Evolutionary conservation across 2,888 invertebrate genomes (phyloP), one percentile per base, ranked within the genome.

Genomic region (Drosophila paramelanica): DNA sequence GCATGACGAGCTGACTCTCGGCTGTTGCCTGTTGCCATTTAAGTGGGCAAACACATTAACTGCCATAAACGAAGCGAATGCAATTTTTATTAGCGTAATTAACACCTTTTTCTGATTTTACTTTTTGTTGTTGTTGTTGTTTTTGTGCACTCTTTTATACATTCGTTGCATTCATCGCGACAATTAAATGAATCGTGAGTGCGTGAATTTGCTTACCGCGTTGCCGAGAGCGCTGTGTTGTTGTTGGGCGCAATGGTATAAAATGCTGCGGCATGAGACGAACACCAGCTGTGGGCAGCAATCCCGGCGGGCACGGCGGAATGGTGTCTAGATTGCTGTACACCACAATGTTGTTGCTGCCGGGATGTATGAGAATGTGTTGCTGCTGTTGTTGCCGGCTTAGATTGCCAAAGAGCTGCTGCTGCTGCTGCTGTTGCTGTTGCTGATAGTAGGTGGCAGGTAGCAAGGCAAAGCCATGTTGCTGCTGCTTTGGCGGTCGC

Each of bases 221-320:
- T 78, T 86, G 91, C 64, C 91, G 75, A 23, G 91, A 83, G 42
- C 91, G 90, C 58, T 74, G 88, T 2, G 88, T 78, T 53, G 88
- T 81, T 49, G 75, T 69, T 45, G 81, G 76, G 49, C 89, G 89
- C 69, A 91, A 81, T 7, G 91, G 91, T 67, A 91, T 86, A 31
- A 90, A 89, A 41, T 89, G 90, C 67, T 92, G 91, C 33, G 92
- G 91, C 45, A 91, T 79, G 62, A 91, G 73, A 52, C 90, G 84
- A 53, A 90, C 87, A 45, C 59, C 61, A 27, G 62, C 45, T 20
- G 73, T 61, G 4, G 87, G 61, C 20, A 84, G 41, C 23, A 83
- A 31, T 42, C 91, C 91, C 1, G 92, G 92, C n/a, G 92, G 92
- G 69, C 92, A 92, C 60, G 92, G 91, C 42, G 90, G 91, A 62